A percentile compares a stretch with the other conserved stretches of the same genome.
Conservation (phyloP, 1,140 invertebrate species). For the Plectrocnemia conspersa region DNA sequence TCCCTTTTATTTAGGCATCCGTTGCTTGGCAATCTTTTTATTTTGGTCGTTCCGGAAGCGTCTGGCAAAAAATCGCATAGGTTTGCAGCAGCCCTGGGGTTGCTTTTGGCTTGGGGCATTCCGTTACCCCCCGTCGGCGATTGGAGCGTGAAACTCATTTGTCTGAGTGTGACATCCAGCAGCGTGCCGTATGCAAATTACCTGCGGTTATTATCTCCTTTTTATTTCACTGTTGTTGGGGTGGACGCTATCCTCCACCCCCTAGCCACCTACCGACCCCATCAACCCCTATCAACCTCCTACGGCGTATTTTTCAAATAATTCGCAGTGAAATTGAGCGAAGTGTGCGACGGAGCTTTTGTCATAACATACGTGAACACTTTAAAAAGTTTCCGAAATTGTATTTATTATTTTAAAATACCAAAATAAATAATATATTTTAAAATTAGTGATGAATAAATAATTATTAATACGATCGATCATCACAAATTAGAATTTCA, state of each 20-base stretch:
- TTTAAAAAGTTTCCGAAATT: no score
- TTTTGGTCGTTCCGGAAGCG: no score
- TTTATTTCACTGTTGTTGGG: conserved; percentile 19
- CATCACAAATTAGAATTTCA: no score
- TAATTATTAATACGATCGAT: no score
- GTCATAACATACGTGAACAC: neutral
- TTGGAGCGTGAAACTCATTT: conserved; percentile 35
- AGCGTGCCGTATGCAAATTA: conserved; percentile 35
- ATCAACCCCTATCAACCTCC: neutral
- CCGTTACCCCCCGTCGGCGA: no score
- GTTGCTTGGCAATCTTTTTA: no score
- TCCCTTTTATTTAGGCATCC: no score
- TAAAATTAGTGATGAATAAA: no score
- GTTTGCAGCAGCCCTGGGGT: no score
- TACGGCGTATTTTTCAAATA: neutral
- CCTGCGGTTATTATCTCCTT: conserved; percentile 31
- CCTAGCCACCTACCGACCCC: neutral
- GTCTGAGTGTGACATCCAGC: conserved; percentile 34
- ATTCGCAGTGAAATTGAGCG: neutral
- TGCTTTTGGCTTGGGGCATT: neutral
- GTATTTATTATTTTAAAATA: no score
- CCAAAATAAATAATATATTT: no score
- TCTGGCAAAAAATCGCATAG: no score
- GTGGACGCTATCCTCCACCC: neutral
- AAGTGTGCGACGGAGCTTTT: neutral